Base-by-base conservation (phyloP, 2,888 invertebrate genomes). In the Thyatira batis region DNA sequence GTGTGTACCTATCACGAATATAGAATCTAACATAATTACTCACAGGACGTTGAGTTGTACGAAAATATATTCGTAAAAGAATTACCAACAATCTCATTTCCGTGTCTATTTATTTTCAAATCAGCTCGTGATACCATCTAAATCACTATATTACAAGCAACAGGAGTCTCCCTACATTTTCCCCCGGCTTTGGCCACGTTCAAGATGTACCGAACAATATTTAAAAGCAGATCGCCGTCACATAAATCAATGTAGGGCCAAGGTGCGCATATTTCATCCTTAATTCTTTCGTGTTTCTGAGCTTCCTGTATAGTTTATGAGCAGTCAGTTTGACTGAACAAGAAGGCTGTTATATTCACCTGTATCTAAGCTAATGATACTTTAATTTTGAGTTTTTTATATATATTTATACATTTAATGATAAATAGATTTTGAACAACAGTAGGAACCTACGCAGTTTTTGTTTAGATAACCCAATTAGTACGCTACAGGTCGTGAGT, bases 181-280 rank as follows among this genome's bases (percentile, higher is more conserved):
- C 50, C 50, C 44, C 54, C 48, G 23, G 17, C 28, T 17, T 52
- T 52, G 45, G 52, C 51, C 54, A 55, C 64, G 62, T 67, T 57
- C 56, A 62, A 55, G 64, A 25, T 45, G 55, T 70, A 69, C 68
- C 62, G 61, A 71, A 77, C 77, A 78, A 76, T 79, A 78, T 80
- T 80, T 71, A 79, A 79, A 71, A 78, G 73, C 73, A 77, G 81
- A 82, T 86, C 78, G 84, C 81, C 76, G 82, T 67, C 78, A 69
- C 84, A 87, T 92, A 92, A 92, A 92, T 92, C 92, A 92, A 69
- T 71, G 69, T 81, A 80, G 82, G 83, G 87, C 85, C 75, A 76
- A 78, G 86, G 82, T 80, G 80, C 84, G 85, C 87, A 90, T 92
- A 92, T 91, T 92, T 92, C 89, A 91, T 92, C 88, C 83, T 92